Evolutionary conservation across 2,888 invertebrate genomes (phyloP).

Genomic region (Eupithecia inturbata): DNA sequence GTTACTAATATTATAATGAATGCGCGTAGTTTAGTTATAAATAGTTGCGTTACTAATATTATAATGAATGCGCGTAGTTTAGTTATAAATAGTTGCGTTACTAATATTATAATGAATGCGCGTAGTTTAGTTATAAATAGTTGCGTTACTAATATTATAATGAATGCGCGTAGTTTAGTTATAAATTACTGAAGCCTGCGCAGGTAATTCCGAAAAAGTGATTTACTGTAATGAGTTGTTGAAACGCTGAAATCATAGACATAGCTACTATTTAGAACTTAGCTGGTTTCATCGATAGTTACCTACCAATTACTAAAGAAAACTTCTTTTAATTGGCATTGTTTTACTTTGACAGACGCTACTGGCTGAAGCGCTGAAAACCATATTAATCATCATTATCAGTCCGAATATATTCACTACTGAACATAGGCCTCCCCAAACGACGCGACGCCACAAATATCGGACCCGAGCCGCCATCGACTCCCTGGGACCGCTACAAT

Average conservation of each 20-base stretch:
- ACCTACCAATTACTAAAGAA: background rate
- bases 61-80: constrained; percentile 24
- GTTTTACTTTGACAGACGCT: background rate
- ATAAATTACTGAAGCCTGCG: constrained; percentile 24
- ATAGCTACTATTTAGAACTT: constrained; percentile 3
- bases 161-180: constrained; percentile 24
- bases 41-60: constrained; percentile 16
- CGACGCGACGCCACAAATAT: no score
- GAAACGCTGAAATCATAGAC: constrained; percentile 44
- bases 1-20: constrained; percentile 15
- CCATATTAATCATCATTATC: no score
- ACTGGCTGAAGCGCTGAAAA: background rate
- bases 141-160: constrained; percentile 15
- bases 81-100: constrained; percentile 28
- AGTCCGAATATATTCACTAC: no score
- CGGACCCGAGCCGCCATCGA: no score
- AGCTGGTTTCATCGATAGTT: background rate
- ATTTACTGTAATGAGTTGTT: constrained; percentile 46
- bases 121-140: constrained; percentile 26
- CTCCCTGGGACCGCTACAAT: no score
- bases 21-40: constrained; percentile 27
- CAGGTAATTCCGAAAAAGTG: constrained; percentile 36
- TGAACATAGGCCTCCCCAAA: no score
- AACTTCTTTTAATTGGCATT: no score
- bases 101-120: constrained; percentile 16